phyloP scores from a whole-genome alignment of 92 coral and sea anemone species.

The Parazoanthus darwini region DNA sequence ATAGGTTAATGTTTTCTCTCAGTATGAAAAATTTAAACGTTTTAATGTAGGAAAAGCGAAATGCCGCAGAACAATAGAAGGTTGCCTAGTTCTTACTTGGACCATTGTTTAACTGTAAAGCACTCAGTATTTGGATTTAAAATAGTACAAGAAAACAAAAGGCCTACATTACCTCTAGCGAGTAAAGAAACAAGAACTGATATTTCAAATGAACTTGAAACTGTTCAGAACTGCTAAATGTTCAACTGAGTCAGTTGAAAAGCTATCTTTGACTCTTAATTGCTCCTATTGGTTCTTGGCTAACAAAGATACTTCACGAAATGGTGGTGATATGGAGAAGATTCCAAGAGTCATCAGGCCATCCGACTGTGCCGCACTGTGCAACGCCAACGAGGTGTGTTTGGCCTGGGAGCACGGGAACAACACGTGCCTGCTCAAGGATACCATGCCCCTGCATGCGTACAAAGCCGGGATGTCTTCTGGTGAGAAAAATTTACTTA shows the following conservation, averaged over 20 bases:
- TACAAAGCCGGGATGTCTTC: slow-evolving; percentile 59
- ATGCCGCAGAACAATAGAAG: too few species aligned
- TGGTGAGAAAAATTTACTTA: slow-evolving; percentile 45
- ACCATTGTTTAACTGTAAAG: too few species aligned
- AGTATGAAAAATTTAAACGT: too few species aligned
- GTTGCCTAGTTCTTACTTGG: too few species aligned
- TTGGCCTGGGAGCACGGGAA: slow-evolving; percentile 79
- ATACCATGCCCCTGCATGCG: slow-evolving; percentile 83
- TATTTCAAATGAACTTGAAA: too few species aligned
- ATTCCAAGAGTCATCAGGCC: slow-evolving; percentile 52
- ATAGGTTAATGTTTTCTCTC: too few species aligned
- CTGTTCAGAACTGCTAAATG: background rate
- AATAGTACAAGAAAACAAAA: too few species aligned
- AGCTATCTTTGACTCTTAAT: background rate
- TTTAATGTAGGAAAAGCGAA: too few species aligned
- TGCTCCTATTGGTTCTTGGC: background rate
- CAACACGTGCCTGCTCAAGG: slow-evolving; percentile 56
- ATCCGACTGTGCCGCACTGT: slow-evolving; percentile 67
- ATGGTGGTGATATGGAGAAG: slow-evolving; percentile 49
- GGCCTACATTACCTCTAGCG: too few species aligned
- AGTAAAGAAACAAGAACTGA: background rate
- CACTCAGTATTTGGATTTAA: too few species aligned
- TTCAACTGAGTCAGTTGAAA: background rate
- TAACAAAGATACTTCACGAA: slow-evolving; percentile 68
- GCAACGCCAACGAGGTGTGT: slow-evolving; percentile 51